Conservation (phyloP, 2,888 invertebrate genomes). For the Celastrina argiolus region DNA sequence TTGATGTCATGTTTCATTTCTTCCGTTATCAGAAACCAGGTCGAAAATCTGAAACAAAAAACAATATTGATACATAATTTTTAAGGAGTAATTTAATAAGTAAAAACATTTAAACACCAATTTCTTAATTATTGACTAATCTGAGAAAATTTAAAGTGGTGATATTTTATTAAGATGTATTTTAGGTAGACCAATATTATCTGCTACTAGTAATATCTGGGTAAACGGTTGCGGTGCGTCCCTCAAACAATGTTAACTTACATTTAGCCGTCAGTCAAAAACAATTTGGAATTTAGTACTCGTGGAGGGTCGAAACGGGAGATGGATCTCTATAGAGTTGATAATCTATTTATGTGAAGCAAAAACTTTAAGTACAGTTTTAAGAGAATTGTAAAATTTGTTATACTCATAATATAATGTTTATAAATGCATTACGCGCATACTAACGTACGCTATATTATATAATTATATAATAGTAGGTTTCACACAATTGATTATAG, state of each 20-base stretch:
- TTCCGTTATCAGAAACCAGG: not conserved
- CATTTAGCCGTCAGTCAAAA: slow-evolving; percentile 79
- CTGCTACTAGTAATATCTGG: slow-evolving; percentile 56
- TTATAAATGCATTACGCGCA: no score
- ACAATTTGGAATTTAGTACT: slow-evolving; percentile 78
- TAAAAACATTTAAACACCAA: no score
- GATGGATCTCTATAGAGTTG: slow-evolving; percentile 52
- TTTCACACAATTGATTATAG: no score
- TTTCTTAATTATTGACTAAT: not conserved
- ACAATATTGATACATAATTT: not conserved
- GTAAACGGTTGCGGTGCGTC: slow-evolving; percentile 63
- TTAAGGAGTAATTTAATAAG: not conserved
- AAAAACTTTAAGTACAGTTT: no score
- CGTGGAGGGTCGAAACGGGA: slow-evolving; percentile 65
- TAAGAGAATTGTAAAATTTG: no score
- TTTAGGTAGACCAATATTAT: slow-evolving; percentile 43
- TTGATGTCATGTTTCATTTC: not conserved
- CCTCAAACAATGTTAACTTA: slow-evolving; percentile 76
- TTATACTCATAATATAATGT: no score
- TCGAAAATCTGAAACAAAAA: not conserved
- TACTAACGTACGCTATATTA: no score
- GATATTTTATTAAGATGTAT: not conserved
- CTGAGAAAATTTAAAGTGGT: not conserved
- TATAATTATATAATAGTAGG: no score
- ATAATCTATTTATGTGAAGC: no score